Percentiles rank a stretch among this genome's conserved stretches.
Conservation (phyloP, 2,113 vertebrate species). For the Proterorhinus semilunaris region DNA sequence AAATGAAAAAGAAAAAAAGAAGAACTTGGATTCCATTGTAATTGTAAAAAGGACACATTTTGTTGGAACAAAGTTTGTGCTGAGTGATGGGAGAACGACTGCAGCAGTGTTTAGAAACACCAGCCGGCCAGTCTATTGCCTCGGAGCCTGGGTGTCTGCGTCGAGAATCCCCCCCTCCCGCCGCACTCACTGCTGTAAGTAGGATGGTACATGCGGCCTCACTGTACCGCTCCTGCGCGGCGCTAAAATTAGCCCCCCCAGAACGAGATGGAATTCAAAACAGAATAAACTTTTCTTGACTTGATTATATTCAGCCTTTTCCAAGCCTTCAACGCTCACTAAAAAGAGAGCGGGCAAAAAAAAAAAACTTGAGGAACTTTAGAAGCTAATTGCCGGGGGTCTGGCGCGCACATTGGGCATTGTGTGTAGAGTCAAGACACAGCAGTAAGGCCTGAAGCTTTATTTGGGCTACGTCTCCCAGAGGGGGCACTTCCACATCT, state of each 20-base stretch:
- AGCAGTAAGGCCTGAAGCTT: slow-evolving; percentile 60
- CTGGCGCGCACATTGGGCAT: slow-evolving; percentile 72
- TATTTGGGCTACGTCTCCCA: slow-evolving; percentile 52
- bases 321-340: slow-evolving; percentile 71
- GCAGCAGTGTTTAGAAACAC: slow-evolving; percentile 74
- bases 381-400: slow-evolving; percentile 75
- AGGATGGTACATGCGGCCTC: slow-evolving; percentile 76
- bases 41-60: slow-evolving; percentile 71
- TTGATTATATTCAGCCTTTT: slow-evolving; percentile 79
- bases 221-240: slow-evolving; percentile 61
- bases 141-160: slow-evolving; percentile 78
- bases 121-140: slow-evolving; percentile 73
- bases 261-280: slow-evolving; percentile 77
- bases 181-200: slow-evolving; percentile 58
- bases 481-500: slow-evolving; percentile 64
- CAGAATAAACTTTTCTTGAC: slow-evolving; percentile 79
- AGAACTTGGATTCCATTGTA: slow-evolving; percentile 63
- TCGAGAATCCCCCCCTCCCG: slow-evolving; percentile 16
- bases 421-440: slow-evolving; percentile 67
- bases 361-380: slow-evolving; percentile 64
- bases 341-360: slow-evolving; percentile 65
- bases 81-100: slow-evolving; percentile 74
- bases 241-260: slow-evolving; percentile 75
- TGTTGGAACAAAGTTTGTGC: slow-evolving; percentile 64
- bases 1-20: slow-evolving; percentile 11